A percentile compares a stretch with the other conserved stretches of the same genome.
phyloP scores from a whole-genome alignment of 2,888 invertebrate genomes.

The Chironomus riparius region DNA sequence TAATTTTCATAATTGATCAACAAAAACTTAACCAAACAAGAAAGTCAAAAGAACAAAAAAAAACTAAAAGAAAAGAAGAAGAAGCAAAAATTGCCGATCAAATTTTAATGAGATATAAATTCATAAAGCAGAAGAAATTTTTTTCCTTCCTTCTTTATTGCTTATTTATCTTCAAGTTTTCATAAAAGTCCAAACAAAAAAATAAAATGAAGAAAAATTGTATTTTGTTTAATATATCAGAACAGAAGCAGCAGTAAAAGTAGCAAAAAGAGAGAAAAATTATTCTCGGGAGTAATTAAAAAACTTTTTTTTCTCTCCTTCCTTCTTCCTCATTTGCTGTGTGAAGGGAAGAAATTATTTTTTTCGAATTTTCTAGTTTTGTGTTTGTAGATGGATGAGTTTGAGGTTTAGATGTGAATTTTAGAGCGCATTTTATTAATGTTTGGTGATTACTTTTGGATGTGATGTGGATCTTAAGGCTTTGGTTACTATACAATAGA shows the following conservation, averaged over 20 bases:
- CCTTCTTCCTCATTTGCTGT: background rate
- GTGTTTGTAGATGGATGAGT: no score
- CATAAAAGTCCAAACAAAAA: background rate
- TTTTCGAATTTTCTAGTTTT: no score
- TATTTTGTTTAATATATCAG: background rate
- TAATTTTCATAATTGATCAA: no score
- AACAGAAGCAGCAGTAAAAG: background rate
- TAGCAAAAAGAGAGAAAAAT: background rate
- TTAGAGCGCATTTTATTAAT: no score
- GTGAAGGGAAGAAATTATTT: background rate
- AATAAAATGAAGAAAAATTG: background rate
- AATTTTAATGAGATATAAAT: background rate
- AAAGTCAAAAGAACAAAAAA: no score
- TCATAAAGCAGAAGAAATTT: background rate
- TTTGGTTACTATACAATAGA: no score
- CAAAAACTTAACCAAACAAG: no score
- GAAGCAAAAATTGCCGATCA: background rate
- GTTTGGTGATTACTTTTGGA: no score
- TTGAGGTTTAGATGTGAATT: no score
- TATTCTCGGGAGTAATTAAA: constrained; percentile 15
- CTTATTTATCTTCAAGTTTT: background rate
- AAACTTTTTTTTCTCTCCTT: background rate
- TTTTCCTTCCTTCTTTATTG: no score
- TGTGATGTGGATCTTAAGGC: no score
- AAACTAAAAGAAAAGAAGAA: background rate